phyloP scores from a whole-genome alignment of 2,113 vertebrate genomes.

The Toxostoma redivivum region DNA sequence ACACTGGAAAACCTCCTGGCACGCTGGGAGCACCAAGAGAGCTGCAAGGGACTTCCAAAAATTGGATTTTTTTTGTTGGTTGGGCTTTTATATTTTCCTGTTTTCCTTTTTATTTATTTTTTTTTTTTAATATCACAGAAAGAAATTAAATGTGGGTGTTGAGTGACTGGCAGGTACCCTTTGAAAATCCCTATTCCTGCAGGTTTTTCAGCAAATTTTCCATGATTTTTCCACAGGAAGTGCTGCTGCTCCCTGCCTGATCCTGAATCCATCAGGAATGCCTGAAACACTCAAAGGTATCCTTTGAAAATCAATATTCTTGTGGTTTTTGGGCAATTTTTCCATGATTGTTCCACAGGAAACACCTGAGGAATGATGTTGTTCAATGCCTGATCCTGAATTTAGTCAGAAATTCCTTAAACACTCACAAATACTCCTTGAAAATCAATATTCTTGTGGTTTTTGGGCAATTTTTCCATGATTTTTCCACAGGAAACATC shows the following conservation, averaged over 20 bases:
- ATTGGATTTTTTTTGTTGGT: background rate
- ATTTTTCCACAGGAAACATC: accelerated
- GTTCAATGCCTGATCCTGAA: background rate
- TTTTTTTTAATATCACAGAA: accelerated
- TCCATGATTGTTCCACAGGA: background rate
- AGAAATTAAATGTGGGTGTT: background rate
- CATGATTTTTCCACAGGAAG: too few species aligned
- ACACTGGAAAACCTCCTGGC: background rate
- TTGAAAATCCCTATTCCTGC: background rate
- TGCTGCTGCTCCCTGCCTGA: too few species aligned
- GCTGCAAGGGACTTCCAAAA: background rate
- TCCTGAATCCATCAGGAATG: background rate
- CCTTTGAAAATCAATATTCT: too few species aligned
- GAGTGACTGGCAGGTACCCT: background rate
- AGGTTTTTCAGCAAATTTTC: background rate
- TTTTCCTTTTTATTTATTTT: background rate
- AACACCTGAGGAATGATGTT: background rate
- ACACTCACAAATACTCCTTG: too few species aligned
- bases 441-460: accelerated
- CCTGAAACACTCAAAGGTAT: background rate
- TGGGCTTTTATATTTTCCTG: background rate
- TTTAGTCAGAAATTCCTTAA: background rate
- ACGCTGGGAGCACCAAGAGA: background rate
- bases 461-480: background rate
- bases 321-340: too few species aligned